Percentiles rank a stretch among this genome's conserved stretches.
Evolutionary conservation across 1,140 invertebrate species (phyloP).

Genomic region (Drosophila murphyi): DNA sequence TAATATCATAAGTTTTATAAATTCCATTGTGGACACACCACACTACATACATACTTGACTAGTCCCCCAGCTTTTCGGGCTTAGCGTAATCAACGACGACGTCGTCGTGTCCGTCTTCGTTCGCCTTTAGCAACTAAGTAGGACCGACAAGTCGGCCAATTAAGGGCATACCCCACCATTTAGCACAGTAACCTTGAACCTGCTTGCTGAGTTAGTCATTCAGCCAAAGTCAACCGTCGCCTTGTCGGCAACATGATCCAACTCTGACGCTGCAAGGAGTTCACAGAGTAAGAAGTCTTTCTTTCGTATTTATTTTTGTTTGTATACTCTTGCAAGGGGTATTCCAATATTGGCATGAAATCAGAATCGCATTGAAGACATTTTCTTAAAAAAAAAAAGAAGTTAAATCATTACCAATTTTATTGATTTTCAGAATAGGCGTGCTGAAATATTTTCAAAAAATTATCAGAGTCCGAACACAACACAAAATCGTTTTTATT

Average conservation of each 20-base stretch:
- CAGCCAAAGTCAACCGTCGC: constrained; percentile 25
- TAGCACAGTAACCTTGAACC: constrained; percentile 84
- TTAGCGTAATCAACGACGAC: constrained; percentile 54
- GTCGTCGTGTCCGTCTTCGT: constrained; percentile 35
- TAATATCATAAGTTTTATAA: constrained; percentile 80
- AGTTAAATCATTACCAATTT: no score
- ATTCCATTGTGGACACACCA: constrained; percentile 64
- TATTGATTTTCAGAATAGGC: no score
- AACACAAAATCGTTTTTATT: no score
- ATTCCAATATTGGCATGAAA: no score
- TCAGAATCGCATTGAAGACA: no score
- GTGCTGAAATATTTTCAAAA: no score
- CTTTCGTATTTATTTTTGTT: not conserved
- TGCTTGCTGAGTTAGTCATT: constrained; percentile 71
- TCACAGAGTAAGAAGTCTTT: constrained; percentile 4
- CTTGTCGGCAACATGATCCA: constrained; percentile 28
- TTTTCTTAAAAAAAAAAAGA: no score
- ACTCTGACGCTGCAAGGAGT: constrained; percentile 11
- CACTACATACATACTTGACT: constrained; percentile 37
- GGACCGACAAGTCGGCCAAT: constrained; percentile 76
- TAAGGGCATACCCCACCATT: constrained; percentile 73
- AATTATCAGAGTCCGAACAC: no score
- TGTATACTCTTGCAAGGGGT: not conserved
- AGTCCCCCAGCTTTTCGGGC: constrained; percentile 27
- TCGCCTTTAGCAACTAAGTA: constrained; percentile 26